A percentile compares a stretch with the other conserved stretches of the same genome.
Evolutionary conservation across 2,797 vertebrate genomes (phyloP).

Genomic region (Iguana delicatissima): DNA sequence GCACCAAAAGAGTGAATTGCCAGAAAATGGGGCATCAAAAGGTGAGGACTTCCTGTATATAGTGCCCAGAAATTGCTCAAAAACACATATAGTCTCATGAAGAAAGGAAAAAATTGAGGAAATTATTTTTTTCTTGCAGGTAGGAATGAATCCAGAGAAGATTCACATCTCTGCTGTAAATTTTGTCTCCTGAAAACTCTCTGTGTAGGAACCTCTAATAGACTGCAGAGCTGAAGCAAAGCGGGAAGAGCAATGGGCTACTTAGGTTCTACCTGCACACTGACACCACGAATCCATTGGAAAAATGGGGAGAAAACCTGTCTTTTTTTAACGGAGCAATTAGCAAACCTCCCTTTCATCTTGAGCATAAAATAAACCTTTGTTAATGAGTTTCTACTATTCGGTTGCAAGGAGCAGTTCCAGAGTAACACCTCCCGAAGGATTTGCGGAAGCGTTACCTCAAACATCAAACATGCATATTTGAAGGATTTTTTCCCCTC

Average conservation of each 20-base stretch:
- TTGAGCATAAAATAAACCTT: constrained; percentile 41
- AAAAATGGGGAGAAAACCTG: constrained; percentile 28
- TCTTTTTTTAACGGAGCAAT: constrained; percentile 44
- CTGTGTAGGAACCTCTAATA: constrained; percentile 42
- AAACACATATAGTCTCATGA: too few relatives aligned
- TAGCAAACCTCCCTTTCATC: constrained; percentile 61
- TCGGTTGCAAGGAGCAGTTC: constrained; percentile 47
- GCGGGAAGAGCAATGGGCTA: constrained; percentile 43
- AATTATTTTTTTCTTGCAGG: too few relatives aligned
- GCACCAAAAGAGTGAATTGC: too few relatives aligned
- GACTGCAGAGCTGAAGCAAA: constrained; percentile 53
- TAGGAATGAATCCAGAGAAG: not conserved
- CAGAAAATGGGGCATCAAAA: too few relatives aligned
- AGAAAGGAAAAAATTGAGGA: too few relatives aligned
- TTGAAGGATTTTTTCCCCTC: constrained; percentile 60
- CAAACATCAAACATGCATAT: constrained; percentile 72
- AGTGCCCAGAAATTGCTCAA: too few relatives aligned
- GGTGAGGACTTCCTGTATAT: too few relatives aligned
- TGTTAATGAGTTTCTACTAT: constrained; percentile 54
- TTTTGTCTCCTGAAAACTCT: constrained; percentile 57
- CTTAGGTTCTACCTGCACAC: constrained; percentile 27
- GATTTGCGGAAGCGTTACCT: constrained; percentile 67
- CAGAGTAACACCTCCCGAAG: constrained; percentile 34
- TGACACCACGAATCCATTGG: constrained; percentile 40
- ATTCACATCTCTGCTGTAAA: not conserved